Base-by-base conservation (phyloP, 1,140 invertebrate species). In the Trachymyrmex cornetzi region DNA sequence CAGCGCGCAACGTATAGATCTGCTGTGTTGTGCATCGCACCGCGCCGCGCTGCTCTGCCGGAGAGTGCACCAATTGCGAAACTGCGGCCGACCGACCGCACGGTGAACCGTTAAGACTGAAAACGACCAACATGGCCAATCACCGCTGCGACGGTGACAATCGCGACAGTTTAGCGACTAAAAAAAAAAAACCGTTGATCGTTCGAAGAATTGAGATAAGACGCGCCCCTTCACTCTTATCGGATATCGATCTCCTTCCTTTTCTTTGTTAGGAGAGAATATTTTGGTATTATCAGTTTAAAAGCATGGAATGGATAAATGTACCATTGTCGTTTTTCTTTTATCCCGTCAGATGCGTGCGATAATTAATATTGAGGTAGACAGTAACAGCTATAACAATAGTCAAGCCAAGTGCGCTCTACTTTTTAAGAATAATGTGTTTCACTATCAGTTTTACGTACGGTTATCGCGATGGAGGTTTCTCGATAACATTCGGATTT, bases 61-160 rank as follows among this genome's bases (percentile, higher is more conserved):
- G 82, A 88, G 85, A 89, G 86, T 91, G 87, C 81, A 91, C 91
- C 89, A 92, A 91, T 93, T 92, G 91, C 91, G 90, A 87, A 93
- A 91, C 91, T 3, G 48, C 64, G 5, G 19, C 57, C 87, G 89
- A 86, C 89, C 86, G 79, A 30, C 80, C 89, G 89, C 85, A 91
- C 87, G 88, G 74, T 91, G 91, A 85, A 93, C 92, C 92, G 93
- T 93, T 93, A 92, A 87, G 85, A 80, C 87, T 90, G 88, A 81
- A 93, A 93, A 92, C 86, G 16, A 53, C 48, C 22, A 11, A 22
- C 63, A 14, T 19, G 4, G 19, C 38, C 34, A n/a, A n/a, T n/a
- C 4, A 5, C n/a, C n/a, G 63, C 30, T 12, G n/a, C 12, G 66
- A 48, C 66, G 38, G 6, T 50, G 66, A 69, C 66, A 69, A 22